These are phyloP conservation scores for Poecile montanus DNA, from an alignment of 2,797 vertebrate genomes.

Conservation along the genomic window DNA sequence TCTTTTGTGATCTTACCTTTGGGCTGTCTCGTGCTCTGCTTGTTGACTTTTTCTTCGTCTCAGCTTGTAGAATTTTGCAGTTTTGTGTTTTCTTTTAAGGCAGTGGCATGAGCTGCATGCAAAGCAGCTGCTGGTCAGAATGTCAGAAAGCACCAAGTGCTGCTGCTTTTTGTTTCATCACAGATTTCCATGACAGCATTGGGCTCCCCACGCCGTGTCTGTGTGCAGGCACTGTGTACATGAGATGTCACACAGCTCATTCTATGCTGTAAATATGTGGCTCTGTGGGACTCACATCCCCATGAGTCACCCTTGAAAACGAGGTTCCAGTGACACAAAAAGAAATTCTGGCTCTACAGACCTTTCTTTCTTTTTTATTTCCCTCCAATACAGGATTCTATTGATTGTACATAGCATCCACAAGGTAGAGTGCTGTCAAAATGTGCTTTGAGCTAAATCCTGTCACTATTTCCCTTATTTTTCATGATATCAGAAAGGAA, in stretches of 20 bases:
- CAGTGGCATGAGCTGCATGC: neutral
- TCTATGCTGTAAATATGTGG: neutral
- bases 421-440: neutral
- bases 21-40: neutral
- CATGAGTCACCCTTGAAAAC: neutral
- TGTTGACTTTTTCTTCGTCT: neutral
- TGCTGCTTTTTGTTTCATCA: neutral
- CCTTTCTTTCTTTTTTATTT: neutral
- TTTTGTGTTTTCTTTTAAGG: neutral
- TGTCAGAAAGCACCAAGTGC: neutral
- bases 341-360: neutral
- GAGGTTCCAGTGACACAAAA: neutral
- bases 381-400: neutral
- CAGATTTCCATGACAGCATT: neutral
- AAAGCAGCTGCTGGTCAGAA: neutral
- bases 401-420: neutral
- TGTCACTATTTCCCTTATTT: neutral
- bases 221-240: neutral
- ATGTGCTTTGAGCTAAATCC: neutral
- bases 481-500: neutral
- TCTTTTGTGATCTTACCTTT: constrained; percentile 7
- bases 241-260: neutral
- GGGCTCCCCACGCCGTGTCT: fast-evolving
- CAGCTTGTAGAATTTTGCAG: neutral
- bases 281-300: neutral